Evolutionary conservation across 1,140 invertebrate genomes (phyloP).

Genomic region (Drosophila bipectinata): DNA sequence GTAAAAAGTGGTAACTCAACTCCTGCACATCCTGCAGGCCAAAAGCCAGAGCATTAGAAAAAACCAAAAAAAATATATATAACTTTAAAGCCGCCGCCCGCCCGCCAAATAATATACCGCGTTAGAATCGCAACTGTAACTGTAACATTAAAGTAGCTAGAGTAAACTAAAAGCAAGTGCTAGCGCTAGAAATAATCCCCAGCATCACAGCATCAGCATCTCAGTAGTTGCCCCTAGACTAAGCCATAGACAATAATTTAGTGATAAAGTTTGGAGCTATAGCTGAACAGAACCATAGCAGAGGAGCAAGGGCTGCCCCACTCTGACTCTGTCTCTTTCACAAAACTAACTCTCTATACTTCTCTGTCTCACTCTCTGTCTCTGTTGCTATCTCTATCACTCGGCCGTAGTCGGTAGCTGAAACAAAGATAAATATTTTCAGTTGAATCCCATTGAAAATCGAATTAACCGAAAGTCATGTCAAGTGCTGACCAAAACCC

Average conservation of each 20-base stretch:
- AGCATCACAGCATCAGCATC: conserved; percentile 53
- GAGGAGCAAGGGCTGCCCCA: conserved; percentile 11
- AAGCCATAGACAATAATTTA: conserved; percentile 24
- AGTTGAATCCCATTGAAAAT: conserved; percentile 59
- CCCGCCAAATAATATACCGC: conserved; percentile 29
- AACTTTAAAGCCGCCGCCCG: conserved; percentile 25
- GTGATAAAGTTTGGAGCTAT: conserved; percentile 19
- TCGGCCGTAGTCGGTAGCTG: conserved; percentile 26
- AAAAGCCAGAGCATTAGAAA: conserved; percentile 11
- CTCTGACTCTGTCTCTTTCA: conserved; percentile 18
- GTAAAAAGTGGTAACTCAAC: conserved; percentile 70
- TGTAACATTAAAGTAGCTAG: conserved; percentile 27
- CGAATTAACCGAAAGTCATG: background rate
- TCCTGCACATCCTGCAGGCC: conserved; percentile 44
- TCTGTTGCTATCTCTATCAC: conserved; percentile 17
- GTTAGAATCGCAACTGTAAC: conserved; percentile 37
- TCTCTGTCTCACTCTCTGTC: conserved; percentile 21
- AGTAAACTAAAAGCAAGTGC: conserved; percentile 5
- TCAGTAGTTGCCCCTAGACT: conserved; percentile 49
- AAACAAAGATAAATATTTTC: conserved; percentile 40
- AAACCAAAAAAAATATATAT: conserved; percentile 8
- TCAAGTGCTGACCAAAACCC: conserved; percentile 6
- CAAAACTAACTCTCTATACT: conserved; percentile 1
- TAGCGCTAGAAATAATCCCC: conserved; percentile 36
- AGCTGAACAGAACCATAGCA: conserved; percentile 4